Evolutionary conservation across 35 echinoderm and acorn worm genomes (phyloP).

Genomic region (Stichopus chloronotus): DNA sequence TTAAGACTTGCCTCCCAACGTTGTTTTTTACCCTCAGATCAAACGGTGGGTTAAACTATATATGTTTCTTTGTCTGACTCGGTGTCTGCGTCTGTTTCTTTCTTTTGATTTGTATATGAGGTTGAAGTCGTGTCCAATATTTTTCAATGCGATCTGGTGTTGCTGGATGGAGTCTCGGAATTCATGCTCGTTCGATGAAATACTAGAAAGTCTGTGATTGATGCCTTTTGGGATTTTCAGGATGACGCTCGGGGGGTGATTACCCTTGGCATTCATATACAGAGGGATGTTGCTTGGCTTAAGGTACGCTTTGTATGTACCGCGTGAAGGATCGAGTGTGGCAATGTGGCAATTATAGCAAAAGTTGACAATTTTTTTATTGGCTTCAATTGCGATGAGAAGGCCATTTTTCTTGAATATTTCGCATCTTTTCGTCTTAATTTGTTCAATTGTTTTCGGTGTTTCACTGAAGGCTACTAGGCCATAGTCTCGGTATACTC

Average conservation of each 20-base stretch:
- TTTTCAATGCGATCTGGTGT: slow-evolving; percentile 28
- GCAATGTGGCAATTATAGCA: background rate
- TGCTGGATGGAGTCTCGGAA: slow-evolving; percentile 1
- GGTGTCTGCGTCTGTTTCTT: background rate
- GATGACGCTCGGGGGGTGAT: slow-evolving; percentile 12
- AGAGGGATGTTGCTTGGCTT: too few species aligned
- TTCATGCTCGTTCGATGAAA: slow-evolving; percentile 45
- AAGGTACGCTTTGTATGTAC: too few species aligned
- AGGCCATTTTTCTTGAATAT: slow-evolving; percentile 8
- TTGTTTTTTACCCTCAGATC: slow-evolving; percentile 29
- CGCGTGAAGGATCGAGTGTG: too few species aligned
- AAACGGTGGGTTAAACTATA: slow-evolving; percentile 48
- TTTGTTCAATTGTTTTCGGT: too few species aligned
- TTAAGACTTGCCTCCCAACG: slow-evolving; percentile 32
- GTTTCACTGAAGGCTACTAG: background rate
- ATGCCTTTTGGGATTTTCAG: slow-evolving; percentile 30
- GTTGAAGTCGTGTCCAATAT: background rate
- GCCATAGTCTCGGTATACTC: slow-evolving; percentile 5
- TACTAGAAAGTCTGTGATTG: slow-evolving; percentile 25
- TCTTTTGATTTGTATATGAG: background rate
- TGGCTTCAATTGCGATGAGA: background rate
- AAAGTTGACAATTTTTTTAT: too few species aligned
- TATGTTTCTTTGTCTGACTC: slow-evolving; percentile 24
- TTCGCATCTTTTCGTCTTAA: background rate
- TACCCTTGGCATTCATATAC: too few species aligned